phyloP scores from a whole-genome alignment of 2,113 vertebrate species.

The Macaca mulatta region DNA sequence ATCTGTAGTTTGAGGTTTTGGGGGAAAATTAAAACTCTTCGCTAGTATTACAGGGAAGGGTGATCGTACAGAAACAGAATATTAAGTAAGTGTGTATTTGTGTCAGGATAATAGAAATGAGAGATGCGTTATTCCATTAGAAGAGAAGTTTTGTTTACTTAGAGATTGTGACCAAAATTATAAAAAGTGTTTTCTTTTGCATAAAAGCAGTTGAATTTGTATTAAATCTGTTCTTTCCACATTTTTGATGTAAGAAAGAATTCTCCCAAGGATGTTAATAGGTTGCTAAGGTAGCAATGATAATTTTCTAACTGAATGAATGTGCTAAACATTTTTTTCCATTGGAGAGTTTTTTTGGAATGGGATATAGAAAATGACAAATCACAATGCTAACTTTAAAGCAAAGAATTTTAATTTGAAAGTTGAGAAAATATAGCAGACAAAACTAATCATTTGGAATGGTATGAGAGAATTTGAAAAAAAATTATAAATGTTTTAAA shows the following conservation, averaged over 20 bases:
- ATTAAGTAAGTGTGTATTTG: conserved; percentile 73
- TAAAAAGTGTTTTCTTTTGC: conserved; percentile 68
- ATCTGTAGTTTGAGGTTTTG: conserved; percentile 65
- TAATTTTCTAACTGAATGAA: conserved; percentile 65
- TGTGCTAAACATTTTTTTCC: conserved; percentile 37
- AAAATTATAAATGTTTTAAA: background rate
- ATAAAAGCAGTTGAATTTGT: conserved; percentile 71
- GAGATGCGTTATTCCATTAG: conserved; percentile 29
- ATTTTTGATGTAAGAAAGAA: conserved; percentile 68
- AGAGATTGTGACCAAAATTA: conserved; percentile 69
- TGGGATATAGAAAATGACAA: background rate
- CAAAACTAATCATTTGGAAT: background rate
- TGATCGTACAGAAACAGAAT: conserved; percentile 69
- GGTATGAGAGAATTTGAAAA: background rate
- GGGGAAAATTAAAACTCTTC: conserved; percentile 56
- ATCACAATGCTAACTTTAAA: background rate
- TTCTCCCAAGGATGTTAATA: conserved; percentile 67
- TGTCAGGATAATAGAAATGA: conserved; percentile 60
- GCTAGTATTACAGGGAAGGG: conserved; percentile 59
- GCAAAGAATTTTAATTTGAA: conserved; percentile 30
- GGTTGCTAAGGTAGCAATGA: conserved; percentile 78
- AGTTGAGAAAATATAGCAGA: background rate
- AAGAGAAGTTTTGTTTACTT: conserved; percentile 74
- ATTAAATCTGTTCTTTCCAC: conserved; percentile 49
- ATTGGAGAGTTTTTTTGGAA: background rate